Percentiles rank a stretch among this genome's conserved stretches.
Conservation (phyloP, 1,140 invertebrate species). For the Piezodorus guildinii region DNA sequence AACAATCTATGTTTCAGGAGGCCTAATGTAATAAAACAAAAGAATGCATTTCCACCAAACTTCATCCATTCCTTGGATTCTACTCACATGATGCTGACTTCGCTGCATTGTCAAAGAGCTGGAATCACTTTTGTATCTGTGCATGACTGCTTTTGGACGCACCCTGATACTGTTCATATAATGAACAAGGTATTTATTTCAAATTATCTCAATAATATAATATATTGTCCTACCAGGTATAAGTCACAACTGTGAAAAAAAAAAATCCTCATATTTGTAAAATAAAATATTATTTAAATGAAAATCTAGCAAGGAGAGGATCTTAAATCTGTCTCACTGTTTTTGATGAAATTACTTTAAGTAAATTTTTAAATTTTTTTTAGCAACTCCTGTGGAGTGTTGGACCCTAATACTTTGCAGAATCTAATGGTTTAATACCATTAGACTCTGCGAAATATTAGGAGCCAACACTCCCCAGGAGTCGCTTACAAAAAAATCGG, state of each 20-base stretch:
- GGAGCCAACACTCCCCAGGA: too few species aligned
- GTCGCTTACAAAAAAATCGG: too few species aligned
- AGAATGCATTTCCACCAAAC: conserved; percentile 97
- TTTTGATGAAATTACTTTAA: too few species aligned
- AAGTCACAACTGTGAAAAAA: too few species aligned
- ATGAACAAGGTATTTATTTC: conserved; percentile 71
- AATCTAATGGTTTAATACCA: too few species aligned
- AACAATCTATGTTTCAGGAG: conserved; percentile 43
- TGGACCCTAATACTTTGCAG: too few species aligned
- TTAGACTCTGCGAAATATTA: too few species aligned
- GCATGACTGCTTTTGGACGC: conserved; percentile 99
- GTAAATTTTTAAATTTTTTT: too few species aligned
- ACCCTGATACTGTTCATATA: conserved; percentile 68
- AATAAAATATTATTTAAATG: neutral
- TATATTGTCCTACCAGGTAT: too few species aligned
- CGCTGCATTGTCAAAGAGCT: conserved; percentile 65
- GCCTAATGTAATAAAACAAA: conserved; percentile 83
- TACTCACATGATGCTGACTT: conserved; percentile 98
- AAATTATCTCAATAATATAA: neutral
- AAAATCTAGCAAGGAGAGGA: too few species aligned
- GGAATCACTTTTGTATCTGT: conserved; percentile 91
- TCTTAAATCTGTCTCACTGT: too few species aligned
- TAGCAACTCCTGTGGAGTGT: too few species aligned
- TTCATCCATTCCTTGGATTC: conserved; percentile 98
- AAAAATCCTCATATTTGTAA: neutral